Conservation (phyloP, 2,113 vertebrate genomes). For the Apodemus speciosus region DNA sequence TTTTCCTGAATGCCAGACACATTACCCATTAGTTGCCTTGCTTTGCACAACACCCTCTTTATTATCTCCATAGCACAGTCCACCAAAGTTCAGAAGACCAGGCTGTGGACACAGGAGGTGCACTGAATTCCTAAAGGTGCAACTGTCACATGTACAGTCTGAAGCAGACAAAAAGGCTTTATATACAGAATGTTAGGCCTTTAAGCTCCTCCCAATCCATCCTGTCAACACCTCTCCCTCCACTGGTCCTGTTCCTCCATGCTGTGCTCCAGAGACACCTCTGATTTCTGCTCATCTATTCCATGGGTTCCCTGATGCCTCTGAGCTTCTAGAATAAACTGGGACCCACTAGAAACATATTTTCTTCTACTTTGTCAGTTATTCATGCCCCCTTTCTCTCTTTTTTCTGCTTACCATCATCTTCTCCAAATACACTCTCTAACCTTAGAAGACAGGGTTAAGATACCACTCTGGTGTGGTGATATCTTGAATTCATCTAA, state of each 20-base stretch:
- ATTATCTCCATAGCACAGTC: not conserved
- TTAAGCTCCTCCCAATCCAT: accelerated
- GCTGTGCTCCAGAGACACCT: accelerated
- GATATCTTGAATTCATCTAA: not conserved
- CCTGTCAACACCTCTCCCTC: no score
- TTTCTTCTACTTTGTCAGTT: not conserved
- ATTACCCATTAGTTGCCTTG: not conserved
- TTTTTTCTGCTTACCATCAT: not conserved
- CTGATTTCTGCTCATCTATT: not conserved
- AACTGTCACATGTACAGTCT: not conserved
- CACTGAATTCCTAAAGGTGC: not conserved
- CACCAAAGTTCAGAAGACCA: not conserved
- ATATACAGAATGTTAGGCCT: no score
- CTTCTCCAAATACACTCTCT: not conserved
- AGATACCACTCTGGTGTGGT: not conserved
- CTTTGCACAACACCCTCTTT: no score
- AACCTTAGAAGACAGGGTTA: not conserved
- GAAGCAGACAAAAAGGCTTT: not conserved
- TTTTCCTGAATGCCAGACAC: not conserved
- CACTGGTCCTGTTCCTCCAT: not conserved
- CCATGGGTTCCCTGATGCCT: not conserved
- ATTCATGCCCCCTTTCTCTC: not conserved
- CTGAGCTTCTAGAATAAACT: not conserved
- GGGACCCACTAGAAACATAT: not conserved
- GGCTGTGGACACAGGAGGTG: accelerated